Percentiles rank a stretch among this genome's conserved stretches.
phyloP scores from a whole-genome alignment of 2,113 vertebrate species.

The Malurus alboscapulatus region DNA sequence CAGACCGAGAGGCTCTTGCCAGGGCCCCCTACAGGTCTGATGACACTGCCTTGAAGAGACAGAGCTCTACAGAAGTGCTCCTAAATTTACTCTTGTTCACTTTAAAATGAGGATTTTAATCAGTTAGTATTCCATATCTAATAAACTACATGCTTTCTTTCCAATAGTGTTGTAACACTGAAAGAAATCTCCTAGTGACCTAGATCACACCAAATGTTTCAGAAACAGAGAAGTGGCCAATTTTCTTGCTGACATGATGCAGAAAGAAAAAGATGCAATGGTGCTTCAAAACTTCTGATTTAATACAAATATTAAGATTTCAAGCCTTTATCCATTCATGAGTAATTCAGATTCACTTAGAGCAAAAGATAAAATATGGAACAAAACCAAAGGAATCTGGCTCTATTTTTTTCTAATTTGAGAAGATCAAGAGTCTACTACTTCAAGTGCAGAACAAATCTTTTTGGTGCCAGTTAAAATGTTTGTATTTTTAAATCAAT shows the following conservation, averaged over 20 bases:
- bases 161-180: neutral
- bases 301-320: neutral
- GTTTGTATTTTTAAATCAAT: neutral
- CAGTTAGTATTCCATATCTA: neutral
- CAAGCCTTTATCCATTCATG: neutral
- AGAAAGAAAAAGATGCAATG: neutral
- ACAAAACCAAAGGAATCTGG: neutral
- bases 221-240: neutral
- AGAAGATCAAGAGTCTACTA: neutral
- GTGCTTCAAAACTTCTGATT: neutral
- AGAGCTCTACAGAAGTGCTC: neutral
- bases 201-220: neutral
- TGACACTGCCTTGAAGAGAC: neutral
- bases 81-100: neutral
- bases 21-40: neutral
- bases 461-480: neutral
- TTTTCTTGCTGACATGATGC: neutral
- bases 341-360: neutral
- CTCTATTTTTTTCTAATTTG: neutral
- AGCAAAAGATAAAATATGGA: neutral
- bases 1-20: neutral
- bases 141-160: neutral
- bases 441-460: neutral
- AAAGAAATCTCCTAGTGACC: neutral
- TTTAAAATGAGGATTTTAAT: neutral